phyloP scores from a whole-genome alignment of 2,888 invertebrate species.

The Isoperla grammatica region DNA sequence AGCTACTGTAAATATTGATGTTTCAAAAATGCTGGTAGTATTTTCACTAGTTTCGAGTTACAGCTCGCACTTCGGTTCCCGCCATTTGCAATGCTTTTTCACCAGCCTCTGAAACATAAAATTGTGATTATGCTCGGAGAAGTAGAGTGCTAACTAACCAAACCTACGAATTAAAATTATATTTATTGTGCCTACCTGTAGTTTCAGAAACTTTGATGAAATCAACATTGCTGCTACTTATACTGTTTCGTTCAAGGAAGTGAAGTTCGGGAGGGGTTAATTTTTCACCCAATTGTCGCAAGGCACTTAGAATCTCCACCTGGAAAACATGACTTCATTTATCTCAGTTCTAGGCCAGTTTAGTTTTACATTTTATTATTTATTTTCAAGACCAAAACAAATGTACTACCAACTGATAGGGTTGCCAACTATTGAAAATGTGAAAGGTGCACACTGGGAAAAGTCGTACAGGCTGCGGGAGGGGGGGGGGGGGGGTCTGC shows the following conservation, averaged over 20 bases:
- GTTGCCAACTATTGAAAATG: too few species aligned
- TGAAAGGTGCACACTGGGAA: too few species aligned
- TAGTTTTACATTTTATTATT: too few species aligned
- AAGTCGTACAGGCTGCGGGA: too few species aligned
- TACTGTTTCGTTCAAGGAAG: slow-evolving; percentile 45
- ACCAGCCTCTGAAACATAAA: slow-evolving; percentile 22
- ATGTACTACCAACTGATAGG: too few species aligned
- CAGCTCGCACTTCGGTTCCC: slow-evolving; percentile 22
- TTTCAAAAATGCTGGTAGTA: too few species aligned
- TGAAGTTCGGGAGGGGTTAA: slow-evolving; percentile 46
- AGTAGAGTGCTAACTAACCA: too few species aligned
- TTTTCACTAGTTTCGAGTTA: not conserved
- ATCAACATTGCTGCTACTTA: slow-evolving; percentile 40
- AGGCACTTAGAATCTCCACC: slow-evolving; percentile 48
- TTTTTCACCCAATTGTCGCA: slow-evolving; percentile 50
- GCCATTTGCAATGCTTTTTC: slow-evolving; percentile 27
- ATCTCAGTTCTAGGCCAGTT: too few species aligned
- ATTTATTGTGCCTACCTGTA: slow-evolving; percentile 36
- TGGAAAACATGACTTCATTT: slow-evolving; percentile 36
- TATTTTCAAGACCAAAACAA: too few species aligned
- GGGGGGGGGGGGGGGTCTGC: too few species aligned
- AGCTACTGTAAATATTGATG: too few species aligned
- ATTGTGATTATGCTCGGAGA: not conserved
- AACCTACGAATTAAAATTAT: too few species aligned
- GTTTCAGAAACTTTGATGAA: slow-evolving; percentile 46